Conservation (phyloP, 2,797 vertebrate species). For the Ctenopoma kingsleyae region DNA sequence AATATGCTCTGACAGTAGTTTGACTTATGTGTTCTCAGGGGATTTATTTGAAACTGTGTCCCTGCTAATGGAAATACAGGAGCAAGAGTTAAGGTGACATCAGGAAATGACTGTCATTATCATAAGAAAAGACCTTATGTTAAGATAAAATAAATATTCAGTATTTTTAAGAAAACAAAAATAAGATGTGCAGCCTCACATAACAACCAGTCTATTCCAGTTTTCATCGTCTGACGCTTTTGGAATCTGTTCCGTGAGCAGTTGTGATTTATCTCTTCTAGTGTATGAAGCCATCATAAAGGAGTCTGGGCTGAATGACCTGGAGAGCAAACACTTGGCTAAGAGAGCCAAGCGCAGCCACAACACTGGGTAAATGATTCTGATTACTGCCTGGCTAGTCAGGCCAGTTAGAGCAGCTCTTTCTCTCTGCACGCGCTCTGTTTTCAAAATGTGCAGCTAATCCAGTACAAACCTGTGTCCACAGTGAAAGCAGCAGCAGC, state of each 20-base stretch:
- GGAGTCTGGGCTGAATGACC: constrained; percentile 79
- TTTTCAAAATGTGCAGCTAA: not conserved
- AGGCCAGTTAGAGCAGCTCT: not conserved
- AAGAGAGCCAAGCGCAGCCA: constrained; percentile 88
- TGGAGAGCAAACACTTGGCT: constrained; percentile 89
- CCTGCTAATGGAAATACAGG: too few relatives aligned
- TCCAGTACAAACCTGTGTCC: constrained; percentile 6
- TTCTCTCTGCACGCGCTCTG: not conserved
- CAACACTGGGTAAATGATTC: constrained; percentile 83
- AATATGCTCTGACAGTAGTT: not conserved
- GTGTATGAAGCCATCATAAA: constrained; percentile 87
- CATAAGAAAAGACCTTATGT: not conserved
- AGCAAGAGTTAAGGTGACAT: not conserved
- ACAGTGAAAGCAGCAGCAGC: constrained; percentile 83
- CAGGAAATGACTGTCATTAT: too few relatives aligned
- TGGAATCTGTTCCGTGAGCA: not conserved
- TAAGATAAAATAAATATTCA: not conserved
- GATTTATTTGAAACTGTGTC: not conserved
- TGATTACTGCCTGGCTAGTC: not conserved
- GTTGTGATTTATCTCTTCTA: constrained; percentile 57
- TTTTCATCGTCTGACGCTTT: not conserved
- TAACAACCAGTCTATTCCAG: not conserved
- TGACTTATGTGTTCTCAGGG: not conserved
- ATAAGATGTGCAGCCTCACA: not conserved
- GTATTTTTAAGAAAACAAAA: not conserved